Conservation (phyloP, 1,140 invertebrate species). For the Oedothorax gibbosus region DNA sequence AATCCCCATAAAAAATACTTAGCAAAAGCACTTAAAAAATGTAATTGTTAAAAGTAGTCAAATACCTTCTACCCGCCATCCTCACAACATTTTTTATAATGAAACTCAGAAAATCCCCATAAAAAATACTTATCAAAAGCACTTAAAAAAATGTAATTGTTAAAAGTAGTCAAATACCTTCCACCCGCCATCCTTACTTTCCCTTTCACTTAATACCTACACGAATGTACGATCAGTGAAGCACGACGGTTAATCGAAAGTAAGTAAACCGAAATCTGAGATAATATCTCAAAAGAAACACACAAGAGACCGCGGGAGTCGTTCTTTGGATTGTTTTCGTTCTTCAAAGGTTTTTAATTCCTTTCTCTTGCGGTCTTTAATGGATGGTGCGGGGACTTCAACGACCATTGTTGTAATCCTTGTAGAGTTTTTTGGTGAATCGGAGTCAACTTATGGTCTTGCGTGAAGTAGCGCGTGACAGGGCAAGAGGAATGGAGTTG, state of each 20-base stretch:
- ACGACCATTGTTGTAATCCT: slow-evolving; percentile 25
- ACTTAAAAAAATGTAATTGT: slow-evolving; percentile 4
- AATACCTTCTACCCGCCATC: background rate
- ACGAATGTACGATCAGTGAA: background rate
- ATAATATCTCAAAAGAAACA: background rate
- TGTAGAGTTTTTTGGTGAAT: slow-evolving; percentile 31
- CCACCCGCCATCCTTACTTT: background rate
- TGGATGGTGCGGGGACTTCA: slow-evolving; percentile 12
- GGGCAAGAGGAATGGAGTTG: background rate
- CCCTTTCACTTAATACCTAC: background rate
- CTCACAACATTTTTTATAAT: background rate
- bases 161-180: background rate
- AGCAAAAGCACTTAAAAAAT: background rate
- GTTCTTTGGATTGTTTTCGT: background rate
- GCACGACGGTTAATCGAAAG: slow-evolving; percentile 32
- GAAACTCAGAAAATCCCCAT: no score
- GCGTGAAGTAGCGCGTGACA: slow-evolving; percentile 23
- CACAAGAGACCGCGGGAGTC: background rate
- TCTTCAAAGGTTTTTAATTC: background rate
- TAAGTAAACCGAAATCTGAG: slow-evolving; percentile 19
- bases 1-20: no score
- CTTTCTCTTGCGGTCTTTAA: slow-evolving; percentile 5
- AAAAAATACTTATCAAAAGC: background rate
- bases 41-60: background rate
- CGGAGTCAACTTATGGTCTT: slow-evolving; percentile 20